Conservation (phyloP, 2,113 vertebrate genomes). For the Paraplagusia blochii region DNA sequence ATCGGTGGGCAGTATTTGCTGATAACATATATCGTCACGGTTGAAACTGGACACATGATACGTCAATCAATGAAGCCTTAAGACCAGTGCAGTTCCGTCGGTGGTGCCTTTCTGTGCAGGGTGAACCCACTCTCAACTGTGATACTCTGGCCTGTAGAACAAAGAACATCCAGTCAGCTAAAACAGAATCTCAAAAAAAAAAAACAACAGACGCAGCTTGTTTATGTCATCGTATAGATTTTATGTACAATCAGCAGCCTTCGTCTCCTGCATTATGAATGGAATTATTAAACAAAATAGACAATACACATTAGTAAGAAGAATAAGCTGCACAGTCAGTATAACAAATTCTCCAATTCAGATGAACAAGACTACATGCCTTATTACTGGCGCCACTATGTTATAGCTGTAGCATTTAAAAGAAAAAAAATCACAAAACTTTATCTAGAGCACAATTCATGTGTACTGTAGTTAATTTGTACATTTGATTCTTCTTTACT, state of each 20-base stretch:
- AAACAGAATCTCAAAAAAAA: too few relatives aligned
- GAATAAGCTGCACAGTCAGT: too few relatives aligned
- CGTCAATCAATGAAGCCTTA: conserved; percentile 16
- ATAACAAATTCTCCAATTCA: too few relatives aligned
- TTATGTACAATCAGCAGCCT: too few relatives aligned
- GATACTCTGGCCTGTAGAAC: neutral
- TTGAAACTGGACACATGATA: conserved; percentile 11
- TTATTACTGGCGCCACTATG: conserved; percentile 6
- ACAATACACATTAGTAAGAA: too few relatives aligned
- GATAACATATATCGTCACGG: conserved; percentile 10
- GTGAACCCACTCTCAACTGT: conserved; percentile 7
- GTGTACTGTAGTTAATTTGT: conserved; percentile 20
- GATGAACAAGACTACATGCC: conserved; percentile 1
- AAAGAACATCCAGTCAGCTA: too few relatives aligned
- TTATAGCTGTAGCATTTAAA: conserved; percentile 51
- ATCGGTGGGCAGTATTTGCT: conserved; percentile 18
- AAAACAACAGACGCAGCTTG: neutral
- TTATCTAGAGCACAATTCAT: conserved; percentile 18
- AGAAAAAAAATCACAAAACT: conserved; percentile 37
- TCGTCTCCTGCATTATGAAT: too few relatives aligned
- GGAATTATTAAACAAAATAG: too few relatives aligned
- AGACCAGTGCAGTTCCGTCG: conserved; percentile 1
- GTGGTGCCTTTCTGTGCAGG: conserved; percentile 45
- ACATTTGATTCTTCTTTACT: conserved; percentile 32
- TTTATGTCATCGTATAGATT: too few relatives aligned